These are phyloP conservation scores for Gasterosteus aculeatus DNA, from an alignment of 2,113 vertebrate species.

Conservation along the genomic window DNA sequence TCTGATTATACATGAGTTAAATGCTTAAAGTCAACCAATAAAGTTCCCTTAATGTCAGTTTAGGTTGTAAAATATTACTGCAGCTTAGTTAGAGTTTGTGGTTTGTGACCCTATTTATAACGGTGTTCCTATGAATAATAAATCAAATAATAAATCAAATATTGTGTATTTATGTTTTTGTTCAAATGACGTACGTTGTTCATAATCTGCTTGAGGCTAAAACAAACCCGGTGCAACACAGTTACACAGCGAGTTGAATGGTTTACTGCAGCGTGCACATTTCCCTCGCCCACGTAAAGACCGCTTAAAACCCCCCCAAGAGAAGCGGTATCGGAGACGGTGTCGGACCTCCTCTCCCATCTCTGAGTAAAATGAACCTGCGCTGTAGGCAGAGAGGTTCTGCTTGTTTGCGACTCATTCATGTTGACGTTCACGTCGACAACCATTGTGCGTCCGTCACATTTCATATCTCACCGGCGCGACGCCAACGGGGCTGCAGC, in stretches of 20 bases:
- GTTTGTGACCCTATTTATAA: neutral
- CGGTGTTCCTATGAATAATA: constrained; percentile 40
- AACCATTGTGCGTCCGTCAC: constrained; percentile 73
- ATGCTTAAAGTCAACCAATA: neutral
- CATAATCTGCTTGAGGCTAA: constrained; percentile 45
- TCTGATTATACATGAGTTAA: constrained; percentile 33
- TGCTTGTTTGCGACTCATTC: constrained; percentile 72
- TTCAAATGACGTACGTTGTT: constrained; percentile 33
- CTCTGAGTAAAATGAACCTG: constrained; percentile 42
- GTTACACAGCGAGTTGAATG: constrained; percentile 16
- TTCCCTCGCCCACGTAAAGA: constrained; percentile 30
- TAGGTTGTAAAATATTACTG: neutral
- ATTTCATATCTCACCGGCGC: constrained; percentile 69
- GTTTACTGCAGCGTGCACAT: constrained; percentile 34
- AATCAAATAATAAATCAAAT: constrained; percentile 39
- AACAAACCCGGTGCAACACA: constrained; percentile 40
- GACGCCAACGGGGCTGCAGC: constrained; percentile 49
- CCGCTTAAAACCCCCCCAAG: neutral
- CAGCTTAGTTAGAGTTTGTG: neutral
- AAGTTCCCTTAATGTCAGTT: constrained; percentile 1
- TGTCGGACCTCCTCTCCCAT: constrained; percentile 42
- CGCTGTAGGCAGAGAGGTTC: constrained; percentile 43
- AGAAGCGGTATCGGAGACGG: constrained; percentile 48
- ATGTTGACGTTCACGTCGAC: constrained; percentile 72
- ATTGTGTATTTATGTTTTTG: constrained; percentile 17